Percentiles rank a stretch among this genome's conserved stretches.
Conservation (phyloP, 1,140 invertebrate species). For the Anoplolepis gracilipes region DNA sequence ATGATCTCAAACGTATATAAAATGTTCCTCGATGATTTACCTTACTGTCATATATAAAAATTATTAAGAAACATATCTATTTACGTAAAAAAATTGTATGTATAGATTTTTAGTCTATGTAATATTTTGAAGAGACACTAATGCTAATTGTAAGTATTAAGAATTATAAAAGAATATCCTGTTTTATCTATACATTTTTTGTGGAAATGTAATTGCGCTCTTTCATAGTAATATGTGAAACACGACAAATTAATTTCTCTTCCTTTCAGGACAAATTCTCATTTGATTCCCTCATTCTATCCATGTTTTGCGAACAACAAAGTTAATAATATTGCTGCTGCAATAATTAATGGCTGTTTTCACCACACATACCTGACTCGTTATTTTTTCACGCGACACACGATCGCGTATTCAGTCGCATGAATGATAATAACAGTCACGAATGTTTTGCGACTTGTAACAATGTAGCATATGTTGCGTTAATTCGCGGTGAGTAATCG, state of each 20-base stretch:
- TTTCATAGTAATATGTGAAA: not conserved
- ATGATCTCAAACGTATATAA: no score
- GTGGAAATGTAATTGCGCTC: no score
- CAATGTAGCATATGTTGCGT: conserved; percentile 39
- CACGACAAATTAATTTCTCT: not conserved
- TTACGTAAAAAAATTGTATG: no score
- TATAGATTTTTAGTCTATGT: not conserved
- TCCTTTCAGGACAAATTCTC: not conserved
- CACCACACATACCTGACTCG: conserved; percentile 43
- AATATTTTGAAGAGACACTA: not conserved
- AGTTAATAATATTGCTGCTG: conserved; percentile 25
- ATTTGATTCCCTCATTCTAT: conserved; percentile 25
- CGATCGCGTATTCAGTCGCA: conserved; percentile 22
- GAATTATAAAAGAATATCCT: not conserved
- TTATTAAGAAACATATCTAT: no score
- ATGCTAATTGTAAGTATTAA: not conserved
- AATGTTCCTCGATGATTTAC: no score
- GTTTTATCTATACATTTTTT: not conserved
- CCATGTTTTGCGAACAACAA: conserved; percentile 3
- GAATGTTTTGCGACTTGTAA: conserved; percentile 53
- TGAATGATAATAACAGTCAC: conserved; percentile 40
- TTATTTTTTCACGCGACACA: conserved; percentile 49
- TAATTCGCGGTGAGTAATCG: conserved; percentile 59
- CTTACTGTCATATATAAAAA: no score
- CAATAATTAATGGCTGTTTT: conserved; percentile 46